Conservation (phyloP, 53 echinoderm and acorn worm genomes). For the Arbacia lixula region DNA sequence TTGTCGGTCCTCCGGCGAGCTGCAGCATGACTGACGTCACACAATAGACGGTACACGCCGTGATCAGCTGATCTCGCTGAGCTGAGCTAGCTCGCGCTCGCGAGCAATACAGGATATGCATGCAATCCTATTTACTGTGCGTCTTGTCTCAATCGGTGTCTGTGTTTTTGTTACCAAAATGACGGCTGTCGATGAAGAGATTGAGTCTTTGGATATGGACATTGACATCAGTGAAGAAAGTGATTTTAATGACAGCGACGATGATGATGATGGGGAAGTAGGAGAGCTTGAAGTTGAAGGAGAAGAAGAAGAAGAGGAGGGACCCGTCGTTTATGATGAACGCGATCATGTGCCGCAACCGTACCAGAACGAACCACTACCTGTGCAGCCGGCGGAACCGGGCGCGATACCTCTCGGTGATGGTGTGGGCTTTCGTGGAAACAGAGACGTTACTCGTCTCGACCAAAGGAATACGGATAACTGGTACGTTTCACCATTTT, state of each 20-base stretch:
- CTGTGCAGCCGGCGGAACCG: background rate
- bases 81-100: too few species aligned
- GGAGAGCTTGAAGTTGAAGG: background rate
- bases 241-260: constrained; percentile 1
- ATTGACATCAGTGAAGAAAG: constrained; percentile 19
- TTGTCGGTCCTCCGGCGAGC: too few species aligned
- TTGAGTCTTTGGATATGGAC: constrained; percentile 1
- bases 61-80: too few species aligned
- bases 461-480: constrained; percentile 41
- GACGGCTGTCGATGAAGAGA: constrained; percentile 8
- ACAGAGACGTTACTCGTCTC: constrained; percentile 30
- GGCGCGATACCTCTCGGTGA: background rate
- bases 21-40: too few species aligned
- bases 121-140: too few species aligned
- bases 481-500: constrained; percentile 24
- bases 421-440: constrained; percentile 30
- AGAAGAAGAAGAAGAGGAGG: background rate
- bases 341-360: background rate
- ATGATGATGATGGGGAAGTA: constrained; percentile 5
- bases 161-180: constrained; percentile 3
- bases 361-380: background rate
- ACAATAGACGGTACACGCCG: too few species aligned
- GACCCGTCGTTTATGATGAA: background rate
- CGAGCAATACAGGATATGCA: too few species aligned
- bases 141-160: too few species aligned